A percentile compares a stretch with the other conserved stretches of the same genome.
phyloP scores from a whole-genome alignment of 2,888 invertebrate genomes.

The Aphelenchoides bicaudatus region DNA sequence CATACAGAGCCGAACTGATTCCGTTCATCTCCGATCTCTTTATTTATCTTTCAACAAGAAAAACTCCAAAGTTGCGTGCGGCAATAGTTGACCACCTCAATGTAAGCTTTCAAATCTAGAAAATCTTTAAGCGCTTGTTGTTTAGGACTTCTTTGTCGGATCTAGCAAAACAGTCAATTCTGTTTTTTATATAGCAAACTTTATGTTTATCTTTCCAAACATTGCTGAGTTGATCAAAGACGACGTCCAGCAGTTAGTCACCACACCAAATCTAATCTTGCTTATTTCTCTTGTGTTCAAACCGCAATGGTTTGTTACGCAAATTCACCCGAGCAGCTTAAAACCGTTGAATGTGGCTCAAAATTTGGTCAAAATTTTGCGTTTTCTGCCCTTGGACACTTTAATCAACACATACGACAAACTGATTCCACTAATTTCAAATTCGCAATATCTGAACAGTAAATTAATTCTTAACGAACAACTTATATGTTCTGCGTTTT shows the following conservation, averaged over 20 bases:
- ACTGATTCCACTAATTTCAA: background rate
- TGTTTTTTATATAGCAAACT: background rate
- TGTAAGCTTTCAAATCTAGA: background rate
- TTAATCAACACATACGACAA: background rate
- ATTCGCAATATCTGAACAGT: too few species aligned
- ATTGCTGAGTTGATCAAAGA: background rate
- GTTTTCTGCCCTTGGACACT: background rate
- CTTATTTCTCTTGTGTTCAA: background rate
- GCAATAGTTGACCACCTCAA: slow-evolving; percentile 11
- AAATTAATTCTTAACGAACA: too few species aligned
- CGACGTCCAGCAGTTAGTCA: slow-evolving; percentile 14
- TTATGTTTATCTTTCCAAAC: background rate
- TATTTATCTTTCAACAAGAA: background rate
- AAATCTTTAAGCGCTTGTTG: background rate
- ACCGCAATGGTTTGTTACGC: background rate
- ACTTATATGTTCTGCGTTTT: too few species aligned
- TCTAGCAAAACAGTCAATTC: too few species aligned
- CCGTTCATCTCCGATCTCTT: slow-evolving; percentile 11
- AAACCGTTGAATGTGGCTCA: background rate
- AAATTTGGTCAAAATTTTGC: background rate
- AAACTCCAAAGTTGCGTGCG: background rate
- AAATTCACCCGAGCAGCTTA: background rate
- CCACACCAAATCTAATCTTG: background rate
- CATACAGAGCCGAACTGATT: too few species aligned
- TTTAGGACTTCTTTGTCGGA: background rate